Conservation (phyloP, 1,140 invertebrate species). For the Cotesia chilonis region DNA sequence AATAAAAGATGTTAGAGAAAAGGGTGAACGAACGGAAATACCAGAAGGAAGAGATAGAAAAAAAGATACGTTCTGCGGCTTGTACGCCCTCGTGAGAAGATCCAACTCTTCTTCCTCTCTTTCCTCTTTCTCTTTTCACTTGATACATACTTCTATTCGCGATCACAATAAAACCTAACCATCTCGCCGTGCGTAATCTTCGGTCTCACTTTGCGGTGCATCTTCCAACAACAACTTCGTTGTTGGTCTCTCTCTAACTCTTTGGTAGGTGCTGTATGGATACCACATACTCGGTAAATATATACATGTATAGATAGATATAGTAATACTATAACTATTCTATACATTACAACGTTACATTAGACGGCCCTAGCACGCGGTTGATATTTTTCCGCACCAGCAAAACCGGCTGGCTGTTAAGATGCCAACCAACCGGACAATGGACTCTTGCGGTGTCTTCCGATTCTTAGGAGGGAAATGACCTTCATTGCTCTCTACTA, state of each 20-base stretch:
- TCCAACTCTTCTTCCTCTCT: constrained; percentile 28
- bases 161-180: background rate
- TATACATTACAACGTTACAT: no score
- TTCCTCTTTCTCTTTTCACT: background rate
- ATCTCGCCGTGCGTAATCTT: no score
- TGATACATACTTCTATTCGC: background rate
- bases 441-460: constrained; percentile 30
- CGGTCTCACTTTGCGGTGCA: no score
- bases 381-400: constrained; percentile 36
- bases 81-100: constrained; percentile 33
- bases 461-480: constrained; percentile 12
- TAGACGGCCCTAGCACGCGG: constrained; percentile 8
- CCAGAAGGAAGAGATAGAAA: constrained; percentile 14
- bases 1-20: constrained; percentile 50
- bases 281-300: no score
- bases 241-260: no score
- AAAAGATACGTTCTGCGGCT: no score
- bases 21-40: constrained; percentile 61
- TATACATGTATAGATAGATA: no score
- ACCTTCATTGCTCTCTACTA: background rate
- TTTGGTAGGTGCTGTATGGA: no score
- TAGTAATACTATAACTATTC: no score
- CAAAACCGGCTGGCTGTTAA: constrained; percentile 41
- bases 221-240: no score
- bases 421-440: constrained; percentile 39